A percentile compares a stretch with the other conserved stretches of the same genome.
Conservation (phyloP, 2,113 vertebrate genomes). For the Pandion haliaetus region DNA sequence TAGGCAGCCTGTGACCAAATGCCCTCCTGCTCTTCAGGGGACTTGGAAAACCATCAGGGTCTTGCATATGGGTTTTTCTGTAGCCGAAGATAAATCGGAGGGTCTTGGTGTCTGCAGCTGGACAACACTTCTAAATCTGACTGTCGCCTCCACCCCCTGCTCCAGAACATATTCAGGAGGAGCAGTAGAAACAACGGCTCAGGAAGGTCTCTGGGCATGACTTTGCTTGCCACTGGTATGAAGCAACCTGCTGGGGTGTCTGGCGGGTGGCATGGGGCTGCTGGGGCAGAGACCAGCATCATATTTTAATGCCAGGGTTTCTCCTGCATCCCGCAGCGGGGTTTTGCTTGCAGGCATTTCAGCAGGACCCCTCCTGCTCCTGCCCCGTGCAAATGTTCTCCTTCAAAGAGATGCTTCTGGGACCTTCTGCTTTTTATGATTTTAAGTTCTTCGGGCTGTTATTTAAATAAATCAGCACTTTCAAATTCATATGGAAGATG, state of each 20-base stretch:
- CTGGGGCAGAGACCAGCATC: neutral
- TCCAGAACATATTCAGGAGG: rapidly evolving
- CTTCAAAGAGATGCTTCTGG: neutral
- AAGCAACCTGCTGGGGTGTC: neutral
- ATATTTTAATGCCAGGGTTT: rapidly evolving
- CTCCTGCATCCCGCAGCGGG: rapidly evolving
- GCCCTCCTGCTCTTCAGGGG: neutral
- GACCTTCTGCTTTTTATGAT: neutral
- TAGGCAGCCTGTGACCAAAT: neutral
- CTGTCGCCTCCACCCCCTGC: too few relatives aligned
- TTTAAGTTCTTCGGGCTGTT: neutral
- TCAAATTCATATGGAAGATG: neutral
- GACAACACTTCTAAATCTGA: too few relatives aligned
- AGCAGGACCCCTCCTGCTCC: neutral
- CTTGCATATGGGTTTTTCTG: neutral
- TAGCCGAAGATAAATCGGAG: neutral
- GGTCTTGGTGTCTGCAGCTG: neutral
- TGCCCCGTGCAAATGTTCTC: neutral
- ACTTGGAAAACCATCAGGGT: neutral
- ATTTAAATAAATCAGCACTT: neutral
- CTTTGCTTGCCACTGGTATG: neutral
- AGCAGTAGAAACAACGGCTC: neutral
- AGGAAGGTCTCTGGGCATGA: neutral
- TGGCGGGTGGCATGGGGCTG: neutral
- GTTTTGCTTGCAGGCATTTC: neutral